These are phyloP conservation scores for Ethmia dodecea DNA, from an alignment of 2,888 invertebrate genomes.

Conservation along the genomic window DNA sequence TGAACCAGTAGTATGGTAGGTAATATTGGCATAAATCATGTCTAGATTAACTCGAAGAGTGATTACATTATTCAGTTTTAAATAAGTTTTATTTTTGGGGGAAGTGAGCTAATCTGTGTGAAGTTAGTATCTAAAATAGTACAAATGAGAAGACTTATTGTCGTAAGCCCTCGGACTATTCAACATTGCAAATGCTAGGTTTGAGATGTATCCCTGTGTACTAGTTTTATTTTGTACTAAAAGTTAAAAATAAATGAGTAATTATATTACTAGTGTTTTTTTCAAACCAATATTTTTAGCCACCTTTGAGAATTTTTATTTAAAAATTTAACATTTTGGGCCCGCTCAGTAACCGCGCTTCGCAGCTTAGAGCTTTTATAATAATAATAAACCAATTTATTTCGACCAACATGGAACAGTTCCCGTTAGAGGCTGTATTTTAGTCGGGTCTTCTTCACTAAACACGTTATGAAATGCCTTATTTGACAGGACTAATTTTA, in stretches of 20 bases:
- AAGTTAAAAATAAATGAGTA: constrained; percentile 78
- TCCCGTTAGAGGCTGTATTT: no score
- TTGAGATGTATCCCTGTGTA: constrained; percentile 79
- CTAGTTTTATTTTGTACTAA: constrained; percentile 80
- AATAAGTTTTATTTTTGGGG: constrained; percentile 64
- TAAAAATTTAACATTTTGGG: no score
- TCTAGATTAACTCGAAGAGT: constrained; percentile 61
- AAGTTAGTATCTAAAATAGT: constrained; percentile 78
- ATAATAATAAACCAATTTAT: no score
- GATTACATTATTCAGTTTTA: constrained; percentile 75
- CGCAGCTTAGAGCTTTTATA: no score
- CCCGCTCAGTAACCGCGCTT: no score
- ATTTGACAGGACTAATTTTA: no score
- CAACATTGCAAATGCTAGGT: constrained; percentile 78
- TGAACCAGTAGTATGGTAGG: constrained; percentile 55
- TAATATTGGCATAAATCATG: constrained; percentile 47
- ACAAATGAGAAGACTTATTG: constrained; percentile 79
- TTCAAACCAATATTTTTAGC: no score
- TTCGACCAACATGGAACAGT: no score
- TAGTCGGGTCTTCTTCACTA: no score
- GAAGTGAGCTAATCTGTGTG: constrained; percentile 73
- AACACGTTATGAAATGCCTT: no score
- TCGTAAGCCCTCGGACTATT: constrained; percentile 78
- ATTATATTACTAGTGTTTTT: constrained; percentile 35
- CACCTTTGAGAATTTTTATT: no score